A percentile compares a stretch with the other conserved stretches of the same genome.
Evolutionary conservation across 1,140 invertebrate species (phyloP).

Genomic region (Akabosia matsudoensis): DNA sequence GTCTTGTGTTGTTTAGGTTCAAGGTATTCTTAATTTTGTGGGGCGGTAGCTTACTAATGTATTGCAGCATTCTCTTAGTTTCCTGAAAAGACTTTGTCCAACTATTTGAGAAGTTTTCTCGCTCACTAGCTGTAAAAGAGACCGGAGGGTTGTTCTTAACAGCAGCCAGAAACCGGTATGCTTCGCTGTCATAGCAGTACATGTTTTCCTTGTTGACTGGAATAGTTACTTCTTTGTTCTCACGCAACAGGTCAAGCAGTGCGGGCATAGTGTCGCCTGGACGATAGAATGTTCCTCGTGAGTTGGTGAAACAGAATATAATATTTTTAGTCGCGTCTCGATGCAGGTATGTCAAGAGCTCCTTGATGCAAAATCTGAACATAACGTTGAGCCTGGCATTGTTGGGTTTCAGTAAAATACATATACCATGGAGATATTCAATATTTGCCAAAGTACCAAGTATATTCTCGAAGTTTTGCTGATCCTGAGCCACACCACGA

Average conservation of each 20-base stretch:
- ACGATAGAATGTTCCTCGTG: slow-evolving; percentile 39
- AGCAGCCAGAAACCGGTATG: slow-evolving; percentile 38
- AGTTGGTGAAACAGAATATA: slow-evolving; percentile 47
- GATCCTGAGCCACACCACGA: slow-evolving; percentile 47
- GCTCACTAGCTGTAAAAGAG: slow-evolving; percentile 1
- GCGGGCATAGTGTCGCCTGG: slow-evolving; percentile 38
- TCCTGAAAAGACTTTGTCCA: slow-evolving; percentile 29
- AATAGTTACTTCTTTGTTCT: slow-evolving; percentile 27
- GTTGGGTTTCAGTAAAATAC: slow-evolving; percentile 48
- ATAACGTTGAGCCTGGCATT: slow-evolving; percentile 31
- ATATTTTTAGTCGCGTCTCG: slow-evolving; percentile 47
- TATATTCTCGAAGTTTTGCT: slow-evolving; percentile 48
- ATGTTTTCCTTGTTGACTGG: slow-evolving; percentile 19
- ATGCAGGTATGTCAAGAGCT: slow-evolving; percentile 47
- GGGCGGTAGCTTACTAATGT: neutral
- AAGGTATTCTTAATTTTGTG: slow-evolving; percentile 34
- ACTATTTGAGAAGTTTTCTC: slow-evolving; percentile 5
- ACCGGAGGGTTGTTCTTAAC: slow-evolving; percentile 14
- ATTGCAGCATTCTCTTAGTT: slow-evolving; percentile 9
- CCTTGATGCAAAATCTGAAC: slow-evolving; percentile 49
- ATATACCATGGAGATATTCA: slow-evolving; percentile 47
- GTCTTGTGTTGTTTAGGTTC: slow-evolving; percentile 30
- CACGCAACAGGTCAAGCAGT: slow-evolving; percentile 20
- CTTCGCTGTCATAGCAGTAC: slow-evolving; percentile 41
- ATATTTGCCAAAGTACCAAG: slow-evolving; percentile 31